Evolutionary conservation across 2,888 invertebrate species (phyloP), one percentile per base, ranked within the genome.

Genomic region (Smittia aterrima): DNA sequence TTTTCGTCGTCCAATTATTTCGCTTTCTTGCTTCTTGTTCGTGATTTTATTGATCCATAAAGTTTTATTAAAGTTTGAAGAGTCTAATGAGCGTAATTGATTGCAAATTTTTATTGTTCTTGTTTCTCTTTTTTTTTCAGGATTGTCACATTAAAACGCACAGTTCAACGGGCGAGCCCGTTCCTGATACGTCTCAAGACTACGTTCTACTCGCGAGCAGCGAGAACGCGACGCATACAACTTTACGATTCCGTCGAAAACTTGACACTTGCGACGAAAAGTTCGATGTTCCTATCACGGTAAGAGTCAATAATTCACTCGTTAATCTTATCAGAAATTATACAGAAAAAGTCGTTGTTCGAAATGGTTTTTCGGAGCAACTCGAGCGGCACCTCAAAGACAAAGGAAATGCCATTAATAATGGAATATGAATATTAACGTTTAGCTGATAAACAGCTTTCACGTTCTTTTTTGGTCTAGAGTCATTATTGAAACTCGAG

Each of bases 161-260:
- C 75, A 87, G 88, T 78, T 32, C 58, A 40, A 20, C 64, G 18
- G 74, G 74, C 22, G 90, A 91, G 77, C 90, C 90, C 75, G 85
- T 87, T 80, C 86, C 89, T 80, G 94, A 94, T 83, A 88, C 90
- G 75, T 90, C 91, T 75, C 93, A 93, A 83, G 92, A 93, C 84
- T 93, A 93, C 82, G 89, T 91, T 81, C 86, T 94, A 77, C 87
- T 93, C 79, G 86, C 91, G 70, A 93, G 92, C 20, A 91, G 90
- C 80, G 92, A 93, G 85, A 94, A 94, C 81, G 88, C 86, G 78
- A 94, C 93, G 11, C 93, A 94, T 83, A 93, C 93, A 1, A 92
- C 92, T 0, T 86, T 94, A 22, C 87, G 92, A 80, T 93, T 94
- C 82, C 87, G 90, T 76, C 87, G 95, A 77, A 88, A 88, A 79